phyloP scores from a whole-genome alignment of 2,888 invertebrate genomes.

The Carcina quercana region DNA sequence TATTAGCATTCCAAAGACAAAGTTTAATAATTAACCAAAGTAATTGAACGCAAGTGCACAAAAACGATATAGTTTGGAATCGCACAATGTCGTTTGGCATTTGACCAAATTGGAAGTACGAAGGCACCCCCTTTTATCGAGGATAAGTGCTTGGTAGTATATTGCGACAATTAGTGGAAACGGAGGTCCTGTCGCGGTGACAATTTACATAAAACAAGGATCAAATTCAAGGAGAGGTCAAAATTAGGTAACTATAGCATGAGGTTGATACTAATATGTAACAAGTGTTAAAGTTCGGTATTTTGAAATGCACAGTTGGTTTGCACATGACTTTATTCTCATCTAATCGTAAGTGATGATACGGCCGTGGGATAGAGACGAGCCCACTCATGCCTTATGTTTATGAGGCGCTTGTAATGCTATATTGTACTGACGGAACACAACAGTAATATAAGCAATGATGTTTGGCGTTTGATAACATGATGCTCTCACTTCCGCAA shows the following conservation, averaged over 20 bases:
- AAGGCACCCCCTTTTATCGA: slow-evolving; percentile 15
- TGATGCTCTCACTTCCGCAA: too few species aligned
- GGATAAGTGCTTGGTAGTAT: slow-evolving; percentile 19
- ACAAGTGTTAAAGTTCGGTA: too few species aligned
- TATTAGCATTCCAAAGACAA: slow-evolving; percentile 10
- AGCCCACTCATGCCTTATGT: too few species aligned
- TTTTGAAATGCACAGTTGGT: too few species aligned
- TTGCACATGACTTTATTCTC: too few species aligned
- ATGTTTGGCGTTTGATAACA: too few species aligned
- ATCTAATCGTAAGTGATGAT: too few species aligned
- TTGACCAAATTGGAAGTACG: slow-evolving; percentile 31
- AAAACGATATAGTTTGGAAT: slow-evolving; percentile 26
- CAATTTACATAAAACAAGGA: background rate
- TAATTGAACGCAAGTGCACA: slow-evolving; percentile 4
- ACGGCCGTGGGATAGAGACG: too few species aligned
- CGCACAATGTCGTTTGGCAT: slow-evolving; percentile 31
- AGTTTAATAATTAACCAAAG: slow-evolving; percentile 13
- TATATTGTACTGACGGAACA: too few species aligned
- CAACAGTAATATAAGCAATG: too few species aligned
- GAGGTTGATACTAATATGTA: background rate
- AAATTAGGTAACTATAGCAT: background rate
- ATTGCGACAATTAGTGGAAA: slow-evolving; percentile 2
- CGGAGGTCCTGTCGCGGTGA: background rate
- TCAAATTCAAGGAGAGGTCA: background rate
- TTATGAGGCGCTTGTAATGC: too few species aligned